These are phyloP conservation scores for Tauraco hartlaubi DNA, from an alignment of 2,797 vertebrate genomes.

Conservation along the genomic window DNA sequence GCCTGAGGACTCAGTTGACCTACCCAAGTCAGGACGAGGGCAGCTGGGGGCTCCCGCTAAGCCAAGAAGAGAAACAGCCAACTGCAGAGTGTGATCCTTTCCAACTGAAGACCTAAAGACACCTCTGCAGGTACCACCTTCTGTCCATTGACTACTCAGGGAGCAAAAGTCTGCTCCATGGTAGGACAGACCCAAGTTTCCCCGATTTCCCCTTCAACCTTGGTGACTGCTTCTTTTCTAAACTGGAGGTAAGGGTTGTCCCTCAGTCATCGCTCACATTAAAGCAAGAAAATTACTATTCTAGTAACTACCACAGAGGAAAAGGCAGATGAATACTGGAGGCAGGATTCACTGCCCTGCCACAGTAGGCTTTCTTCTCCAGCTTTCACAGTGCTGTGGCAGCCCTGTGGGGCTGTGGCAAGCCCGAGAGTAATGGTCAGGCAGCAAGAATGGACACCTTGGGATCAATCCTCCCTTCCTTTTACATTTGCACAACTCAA, in stretches of 20 bases:
- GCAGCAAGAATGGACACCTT: background rate
- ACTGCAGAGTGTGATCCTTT: background rate
- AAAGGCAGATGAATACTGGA: background rate
- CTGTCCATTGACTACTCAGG: background rate
- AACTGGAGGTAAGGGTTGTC: background rate
- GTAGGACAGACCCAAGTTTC: background rate
- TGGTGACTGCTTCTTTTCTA: background rate
- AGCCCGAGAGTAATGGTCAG: background rate
- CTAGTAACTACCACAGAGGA: background rate
- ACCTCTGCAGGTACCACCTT: background rate
- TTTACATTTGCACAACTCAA: background rate
- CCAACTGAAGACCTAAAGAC: background rate
- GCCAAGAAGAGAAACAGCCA: background rate
- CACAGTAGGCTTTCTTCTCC: background rate
- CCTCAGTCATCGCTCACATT: background rate
- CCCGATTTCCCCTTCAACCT: background rate
- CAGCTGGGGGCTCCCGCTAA: background rate
- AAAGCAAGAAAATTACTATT: background rate
- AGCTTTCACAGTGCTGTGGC: background rate
- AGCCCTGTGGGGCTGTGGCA: background rate
- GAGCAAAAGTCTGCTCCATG: background rate
- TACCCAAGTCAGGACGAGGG: background rate
- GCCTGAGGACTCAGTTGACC: rapidly evolving
- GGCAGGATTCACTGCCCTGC: background rate
- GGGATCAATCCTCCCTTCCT: background rate